phyloP scores from a whole-genome alignment of 2,113 vertebrate genomes.

The Paradisaea rubra region DNA sequence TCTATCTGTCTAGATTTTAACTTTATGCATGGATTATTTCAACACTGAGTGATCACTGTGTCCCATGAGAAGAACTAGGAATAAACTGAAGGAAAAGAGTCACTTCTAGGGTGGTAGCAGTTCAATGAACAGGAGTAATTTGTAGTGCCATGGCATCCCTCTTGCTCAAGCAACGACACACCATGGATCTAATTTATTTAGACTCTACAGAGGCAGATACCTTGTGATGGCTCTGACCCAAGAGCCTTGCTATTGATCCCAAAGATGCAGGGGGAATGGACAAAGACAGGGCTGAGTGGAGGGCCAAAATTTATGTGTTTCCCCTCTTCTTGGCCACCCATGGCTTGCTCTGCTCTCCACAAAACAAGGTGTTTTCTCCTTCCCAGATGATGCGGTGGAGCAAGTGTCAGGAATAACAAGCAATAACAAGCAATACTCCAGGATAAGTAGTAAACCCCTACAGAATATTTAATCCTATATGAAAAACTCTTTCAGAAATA shows the following conservation, averaged over 20 bases:
- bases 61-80: background rate
- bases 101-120: rapidly evolving
- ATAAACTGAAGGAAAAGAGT: background rate
- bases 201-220: background rate
- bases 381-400: background rate
- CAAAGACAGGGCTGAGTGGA: background rate
- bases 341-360: background rate
- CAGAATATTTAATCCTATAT: background rate
- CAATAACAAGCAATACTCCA: background rate
- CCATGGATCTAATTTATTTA: background rate
- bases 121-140: background rate
- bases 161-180: background rate
- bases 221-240: background rate
- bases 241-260: background rate
- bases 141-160: background rate
- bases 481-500: background rate
- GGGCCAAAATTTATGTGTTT: background rate
- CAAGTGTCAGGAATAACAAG: background rate
- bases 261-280: background rate
- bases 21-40: background rate
- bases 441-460: background rate
- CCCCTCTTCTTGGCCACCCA: background rate
- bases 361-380: background rate
- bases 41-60: background rate
- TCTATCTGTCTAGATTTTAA: background rate